These are phyloP conservation scores for Listronotus oregonensis DNA, from an alignment of 1,140 invertebrate genomes.

Conservation along the genomic window DNA sequence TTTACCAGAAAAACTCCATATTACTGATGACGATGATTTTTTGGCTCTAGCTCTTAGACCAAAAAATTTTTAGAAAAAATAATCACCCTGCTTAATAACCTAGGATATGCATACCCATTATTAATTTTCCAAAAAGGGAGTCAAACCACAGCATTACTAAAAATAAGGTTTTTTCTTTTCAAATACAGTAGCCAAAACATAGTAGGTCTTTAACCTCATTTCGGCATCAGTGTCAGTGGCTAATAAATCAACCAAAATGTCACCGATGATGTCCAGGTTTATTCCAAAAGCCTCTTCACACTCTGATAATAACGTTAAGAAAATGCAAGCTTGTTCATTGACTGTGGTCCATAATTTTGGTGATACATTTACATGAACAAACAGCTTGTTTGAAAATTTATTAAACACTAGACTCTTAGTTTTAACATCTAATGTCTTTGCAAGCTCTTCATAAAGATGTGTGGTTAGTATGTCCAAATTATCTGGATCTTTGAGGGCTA, in stretches of 20 bases:
- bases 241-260: constrained; percentile 57
- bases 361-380: constrained; percentile 44
- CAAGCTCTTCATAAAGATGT: constrained; percentile 40
- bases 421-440: constrained; percentile 27
- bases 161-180: constrained; percentile 53
- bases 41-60: too few relatives aligned
- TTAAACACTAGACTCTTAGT: constrained; percentile 35
- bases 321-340: constrained; percentile 48
- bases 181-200: constrained; percentile 63
- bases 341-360: constrained; percentile 47
- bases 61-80: too few relatives aligned
- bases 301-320: constrained; percentile 44
- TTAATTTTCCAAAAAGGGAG: constrained; percentile 51
- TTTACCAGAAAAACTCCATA: too few relatives aligned
- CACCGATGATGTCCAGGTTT: constrained; percentile 53
- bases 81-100: too few relatives aligned
- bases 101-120: constrained; percentile 42
- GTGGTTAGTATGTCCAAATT: constrained; percentile 33
- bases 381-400: constrained; percentile 36
- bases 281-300: constrained; percentile 44
- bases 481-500: constrained; percentile 45
- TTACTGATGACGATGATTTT: too few relatives aligned
- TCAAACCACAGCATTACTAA: constrained; percentile 50
- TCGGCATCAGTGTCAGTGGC: constrained; percentile 61
- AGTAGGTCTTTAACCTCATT: constrained; percentile 66